Base-by-base conservation (phyloP, 2,888 invertebrate genomes). In the Homarus gammarus region DNA sequence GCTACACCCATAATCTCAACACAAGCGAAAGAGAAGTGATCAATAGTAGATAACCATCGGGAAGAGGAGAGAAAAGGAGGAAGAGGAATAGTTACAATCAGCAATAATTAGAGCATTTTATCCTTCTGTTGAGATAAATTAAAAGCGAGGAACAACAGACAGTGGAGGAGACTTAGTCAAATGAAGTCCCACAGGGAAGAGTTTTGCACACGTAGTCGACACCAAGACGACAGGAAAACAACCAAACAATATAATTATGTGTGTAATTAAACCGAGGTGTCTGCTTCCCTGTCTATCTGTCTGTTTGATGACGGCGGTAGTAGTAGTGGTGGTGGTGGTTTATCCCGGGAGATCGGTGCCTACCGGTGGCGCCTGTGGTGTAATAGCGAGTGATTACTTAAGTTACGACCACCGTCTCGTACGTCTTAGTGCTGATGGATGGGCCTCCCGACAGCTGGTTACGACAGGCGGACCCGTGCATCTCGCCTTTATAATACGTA, bases 321-420 rank as follows among this genome's bases (percentile, higher is more conserved):
- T n/a, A n/a, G n/a, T n/a, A n/a, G n/a, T n/a, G n/a, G n/a, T n/a
- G n/a, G n/a, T 33, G 83, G 61, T 75, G 73, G 73, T 73, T 84
- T 84, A 84, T 73, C 84, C 49, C 51, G 44, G 72, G 10, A 70
- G 84, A 73, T 84, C 61, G 40, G 51, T n/a, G 73, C 75, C 75
- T 84, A n/a, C 75, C 75, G 61, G 75, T 44, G 84, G 84, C 73
- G 84, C 84, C 84, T 40, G n/a, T 64, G 84, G 64, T 56, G 84
- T 75, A 75, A 73, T 75, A 61, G 61, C 73, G 84, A 84, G 84
- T 84, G 84, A 84, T 84, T 84, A 75, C 75, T 84, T 61, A 75
- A 84, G 61, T 61, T 84, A 84, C 75, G 75, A 75, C 75, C 49
- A 44, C 68, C 56, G 18, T 56, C 18, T 56, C 84, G 75, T 84